phyloP scores from a whole-genome alignment of 2,797 vertebrate species.

The Masticophis lateralis region DNA sequence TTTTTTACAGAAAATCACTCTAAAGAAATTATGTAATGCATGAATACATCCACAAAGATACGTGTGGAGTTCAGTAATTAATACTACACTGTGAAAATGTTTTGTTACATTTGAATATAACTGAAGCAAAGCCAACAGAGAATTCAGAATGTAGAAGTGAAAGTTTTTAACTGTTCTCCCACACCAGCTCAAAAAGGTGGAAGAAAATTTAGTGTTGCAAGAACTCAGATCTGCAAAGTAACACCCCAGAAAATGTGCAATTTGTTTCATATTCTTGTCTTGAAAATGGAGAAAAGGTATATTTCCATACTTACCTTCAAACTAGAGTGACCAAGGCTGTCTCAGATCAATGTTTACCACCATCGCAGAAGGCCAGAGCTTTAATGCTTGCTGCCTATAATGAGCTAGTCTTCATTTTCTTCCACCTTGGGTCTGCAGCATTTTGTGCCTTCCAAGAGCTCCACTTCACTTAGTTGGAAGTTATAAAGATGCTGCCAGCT shows the following conservation, averaged over 20 bases:
- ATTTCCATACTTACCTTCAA: not conserved
- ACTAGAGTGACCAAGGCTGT: not conserved
- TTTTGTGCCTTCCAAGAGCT: constrained; percentile 35
- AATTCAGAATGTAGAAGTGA: not conserved
- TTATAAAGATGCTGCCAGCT: constrained; percentile 42
- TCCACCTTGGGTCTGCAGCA: not conserved
- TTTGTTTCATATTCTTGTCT: not conserved
- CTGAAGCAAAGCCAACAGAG: not conserved
- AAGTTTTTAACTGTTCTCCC: not conserved
- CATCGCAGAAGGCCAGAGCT: not conserved
- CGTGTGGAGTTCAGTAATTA: not conserved
- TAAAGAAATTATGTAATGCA: not conserved
- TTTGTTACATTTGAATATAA: not conserved
- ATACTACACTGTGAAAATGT: not conserved
- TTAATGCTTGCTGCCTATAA: constrained; percentile 6
- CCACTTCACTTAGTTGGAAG: constrained; percentile 41
- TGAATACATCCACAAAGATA: not conserved
- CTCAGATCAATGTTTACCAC: not conserved
- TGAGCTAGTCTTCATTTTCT: not conserved
- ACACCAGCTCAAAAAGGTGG: not conserved
- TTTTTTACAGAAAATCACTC: not conserved
- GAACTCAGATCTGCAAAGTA: not conserved
- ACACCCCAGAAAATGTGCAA: not conserved
- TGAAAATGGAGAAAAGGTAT: not conserved
- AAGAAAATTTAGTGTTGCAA: not conserved